Evolutionary conservation across 2,113 vertebrate species (phyloP), one percentile per base, ranked within the genome.

Genomic region (Brachyistius frenatus): DNA sequence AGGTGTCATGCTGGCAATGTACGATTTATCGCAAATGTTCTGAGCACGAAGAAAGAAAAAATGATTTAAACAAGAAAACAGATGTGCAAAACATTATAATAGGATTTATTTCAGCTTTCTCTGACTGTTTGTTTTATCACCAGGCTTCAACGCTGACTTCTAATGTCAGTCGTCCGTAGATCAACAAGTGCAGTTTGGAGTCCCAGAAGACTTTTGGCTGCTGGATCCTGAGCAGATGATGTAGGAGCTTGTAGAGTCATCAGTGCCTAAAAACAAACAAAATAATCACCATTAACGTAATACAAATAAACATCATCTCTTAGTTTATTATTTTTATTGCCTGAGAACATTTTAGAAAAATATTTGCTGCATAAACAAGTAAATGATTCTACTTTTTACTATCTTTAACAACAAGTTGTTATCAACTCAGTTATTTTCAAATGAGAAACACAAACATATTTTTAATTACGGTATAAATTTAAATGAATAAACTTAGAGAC

Each of bases 241-340:
- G 52, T 46, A 46, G 68, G 31, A 36, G 36, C 37, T 66, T 2
- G 0, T 44, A 52, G 46, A 36, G 41, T 60, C 73, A 58, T 56
- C 62, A 10, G 2, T 0, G 16, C 84, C 86, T 88, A 30, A 77
- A 89, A 89, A 56, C 32, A 88, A 87, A 76, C 31, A 79, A 66
- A 74, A 76, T 6, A 33, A 78, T 14, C 3, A 63, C 70, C 16
- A 69, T 33, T 55, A 13, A n/a, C 5, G 23, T 33, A 7, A 39
- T 5, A 36, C 31, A 46, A 15, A 61, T 35, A 3, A 3, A 31
- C 4, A 60, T 0, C 4, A 7, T n/a, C 14, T 72, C 13, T 57
- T 23, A 1, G 32, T 76, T 57, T 2, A 33, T 67, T 14, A 55
- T n/a, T 41, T 35, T 31, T 4, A 41, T 9, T 47, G 0, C 5